Percentiles rank a stretch among this genome's conserved stretches.
phyloP scores from a whole-genome alignment of 2,113 vertebrate species.

The Megaceryle torquata region DNA sequence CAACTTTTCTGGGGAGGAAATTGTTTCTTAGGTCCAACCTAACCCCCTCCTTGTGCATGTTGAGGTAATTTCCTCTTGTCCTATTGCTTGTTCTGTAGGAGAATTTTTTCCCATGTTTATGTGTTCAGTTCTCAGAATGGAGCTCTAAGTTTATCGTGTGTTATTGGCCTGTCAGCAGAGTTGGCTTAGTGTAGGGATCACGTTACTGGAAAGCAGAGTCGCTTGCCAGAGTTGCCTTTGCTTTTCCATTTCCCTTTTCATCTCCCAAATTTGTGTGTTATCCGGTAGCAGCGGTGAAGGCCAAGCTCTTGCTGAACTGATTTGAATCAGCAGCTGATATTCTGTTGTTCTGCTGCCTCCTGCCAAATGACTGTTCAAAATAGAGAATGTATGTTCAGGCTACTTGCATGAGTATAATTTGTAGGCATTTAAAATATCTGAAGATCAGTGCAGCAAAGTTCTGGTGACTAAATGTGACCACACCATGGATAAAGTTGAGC shows the following conservation, averaged over 20 bases:
- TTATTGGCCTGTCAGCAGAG: not conserved
- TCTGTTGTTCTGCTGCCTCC: not conserved
- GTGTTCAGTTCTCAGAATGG: not conserved
- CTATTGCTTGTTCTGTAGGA: too few relatives aligned
- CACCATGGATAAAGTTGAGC: not conserved
- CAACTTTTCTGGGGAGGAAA: too few relatives aligned
- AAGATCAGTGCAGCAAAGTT: not conserved
- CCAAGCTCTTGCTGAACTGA: slow-evolving; percentile 7
- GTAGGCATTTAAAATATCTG: not conserved
- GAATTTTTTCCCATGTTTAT: not conserved
- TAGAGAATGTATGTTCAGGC: not conserved
- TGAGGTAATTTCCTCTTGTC: too few relatives aligned
- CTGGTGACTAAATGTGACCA: not conserved
- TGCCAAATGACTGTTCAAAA: slow-evolving; percentile 19
- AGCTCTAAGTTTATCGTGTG: not conserved
- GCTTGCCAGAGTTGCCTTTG: slow-evolving; percentile 22
- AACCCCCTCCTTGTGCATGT: too few relatives aligned
- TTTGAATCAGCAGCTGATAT: slow-evolving; percentile 23
- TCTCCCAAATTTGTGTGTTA: not conserved
- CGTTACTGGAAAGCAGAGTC: slow-evolving; percentile 28
- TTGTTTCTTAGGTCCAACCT: too few relatives aligned
- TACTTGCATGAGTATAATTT: not conserved
- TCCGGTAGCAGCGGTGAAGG: slow-evolving; percentile 26
- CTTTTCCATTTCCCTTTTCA: slow-evolving; percentile 33
- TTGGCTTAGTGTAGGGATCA: not conserved